Evolutionary conservation across 2,797 vertebrate genomes (phyloP).

Genomic region (Lates japonicus): DNA sequence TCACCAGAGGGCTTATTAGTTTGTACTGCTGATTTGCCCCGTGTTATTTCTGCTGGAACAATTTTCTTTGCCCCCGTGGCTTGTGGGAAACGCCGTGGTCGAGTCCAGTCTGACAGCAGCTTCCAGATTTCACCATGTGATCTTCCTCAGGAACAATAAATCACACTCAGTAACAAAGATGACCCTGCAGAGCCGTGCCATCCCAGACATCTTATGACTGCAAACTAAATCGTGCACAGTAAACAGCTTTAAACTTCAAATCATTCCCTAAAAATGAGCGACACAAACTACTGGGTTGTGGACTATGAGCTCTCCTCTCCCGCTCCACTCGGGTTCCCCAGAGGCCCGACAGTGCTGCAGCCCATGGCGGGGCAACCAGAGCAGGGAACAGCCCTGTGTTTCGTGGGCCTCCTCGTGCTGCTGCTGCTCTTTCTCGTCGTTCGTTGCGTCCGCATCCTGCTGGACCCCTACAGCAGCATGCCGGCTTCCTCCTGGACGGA

Average conservation of each 20-base stretch:
- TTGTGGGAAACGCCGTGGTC: conserved; percentile 38
- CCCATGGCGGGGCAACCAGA: conserved; percentile 84
- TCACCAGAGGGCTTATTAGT: conserved; percentile 59
- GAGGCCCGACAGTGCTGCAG: conserved; percentile 74
- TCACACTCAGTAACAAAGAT: conserved; percentile 5
- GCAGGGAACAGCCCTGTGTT: conserved; percentile 92
- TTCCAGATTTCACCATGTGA: conserved; percentile 25
- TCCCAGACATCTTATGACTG: conserved; percentile 27
- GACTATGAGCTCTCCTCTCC: conserved; percentile 80
- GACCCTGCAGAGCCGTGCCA: conserved; percentile 10
- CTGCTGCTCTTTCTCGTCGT: conserved; percentile 93
- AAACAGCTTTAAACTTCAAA: neutral
- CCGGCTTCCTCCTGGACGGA: conserved; percentile 94
- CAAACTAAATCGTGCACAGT: neutral
- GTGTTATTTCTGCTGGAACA: conserved; percentile 42
- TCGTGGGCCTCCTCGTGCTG: conserved; percentile 92
- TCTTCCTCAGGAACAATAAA: conserved; percentile 27
- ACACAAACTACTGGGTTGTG: conserved; percentile 79
- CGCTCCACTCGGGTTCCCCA: conserved; percentile 65
- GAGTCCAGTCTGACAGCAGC: conserved; percentile 12
- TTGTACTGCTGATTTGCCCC: conserved; percentile 44
- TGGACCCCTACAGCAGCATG: conserved; percentile 98
- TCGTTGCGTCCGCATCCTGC: conserved; percentile 93
- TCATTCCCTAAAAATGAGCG: conserved; percentile 72
- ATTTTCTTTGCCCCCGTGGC: conserved; percentile 4